phyloP scores from a whole-genome alignment of 2,888 invertebrate genomes.

The Kuschelorhynchus macadamiae region DNA sequence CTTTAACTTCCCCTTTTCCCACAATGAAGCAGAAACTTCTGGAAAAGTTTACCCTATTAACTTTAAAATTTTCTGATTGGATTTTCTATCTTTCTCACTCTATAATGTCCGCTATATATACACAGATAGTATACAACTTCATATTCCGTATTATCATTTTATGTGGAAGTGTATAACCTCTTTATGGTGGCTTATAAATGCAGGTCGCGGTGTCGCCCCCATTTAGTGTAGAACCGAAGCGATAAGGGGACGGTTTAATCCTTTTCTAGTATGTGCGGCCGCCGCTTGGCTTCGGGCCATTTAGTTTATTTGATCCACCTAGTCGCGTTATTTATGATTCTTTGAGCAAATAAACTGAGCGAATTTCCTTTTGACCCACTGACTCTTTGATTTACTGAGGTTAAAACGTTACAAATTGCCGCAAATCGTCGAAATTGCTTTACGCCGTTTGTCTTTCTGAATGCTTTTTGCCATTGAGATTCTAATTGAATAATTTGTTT shows the following conservation, averaged over 20 bases:
- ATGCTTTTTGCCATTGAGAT: too few relatives aligned
- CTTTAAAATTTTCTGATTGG: too few relatives aligned
- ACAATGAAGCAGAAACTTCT: too few relatives aligned
- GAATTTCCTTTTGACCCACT: constrained; percentile 33
- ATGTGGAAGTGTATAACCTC: constrained; percentile 26
- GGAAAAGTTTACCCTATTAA: too few relatives aligned
- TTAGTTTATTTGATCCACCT: constrained; percentile 57
- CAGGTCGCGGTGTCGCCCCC: constrained; percentile 17
- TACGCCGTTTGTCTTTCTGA: background rate
- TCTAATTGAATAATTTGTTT: too few relatives aligned
- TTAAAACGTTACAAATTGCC: constrained; percentile 21
- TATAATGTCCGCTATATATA: too few relatives aligned
- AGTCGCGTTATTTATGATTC: constrained; percentile 60
- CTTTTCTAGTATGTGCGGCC: constrained; percentile 47
- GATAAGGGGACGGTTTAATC: constrained; percentile 40
- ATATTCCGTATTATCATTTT: constrained; percentile 33
- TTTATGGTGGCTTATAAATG: constrained; percentile 25
- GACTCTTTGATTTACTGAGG: constrained; percentile 28
- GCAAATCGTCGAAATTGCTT: background rate
- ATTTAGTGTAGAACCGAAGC: constrained; percentile 24
- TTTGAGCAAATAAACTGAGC: constrained; percentile 29
- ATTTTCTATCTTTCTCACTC: too few relatives aligned
- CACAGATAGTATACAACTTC: constrained; percentile 1
- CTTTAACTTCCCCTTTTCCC: too few relatives aligned
- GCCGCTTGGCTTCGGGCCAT: constrained; percentile 56